Evolutionary conservation across 2,113 vertebrate species (phyloP).

Genomic region (Pluvianellus socialis): DNA sequence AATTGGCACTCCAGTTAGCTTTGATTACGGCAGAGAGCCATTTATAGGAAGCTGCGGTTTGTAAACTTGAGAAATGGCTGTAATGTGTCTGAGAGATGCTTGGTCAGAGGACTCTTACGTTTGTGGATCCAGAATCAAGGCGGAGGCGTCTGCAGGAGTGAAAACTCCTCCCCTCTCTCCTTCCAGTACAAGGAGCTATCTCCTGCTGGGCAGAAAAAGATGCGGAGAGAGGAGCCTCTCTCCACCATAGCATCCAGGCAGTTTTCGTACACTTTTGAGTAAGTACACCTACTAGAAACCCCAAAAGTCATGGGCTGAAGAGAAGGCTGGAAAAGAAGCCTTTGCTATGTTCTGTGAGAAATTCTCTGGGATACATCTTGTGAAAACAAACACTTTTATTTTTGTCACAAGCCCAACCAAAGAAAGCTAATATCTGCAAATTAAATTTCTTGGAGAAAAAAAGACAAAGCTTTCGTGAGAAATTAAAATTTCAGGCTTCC

Average conservation of each 20-base stretch:
- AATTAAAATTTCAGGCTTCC: background rate
- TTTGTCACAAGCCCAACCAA: background rate
- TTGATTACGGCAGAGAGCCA: constrained; percentile 27
- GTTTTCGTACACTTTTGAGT: background rate
- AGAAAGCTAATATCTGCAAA: background rate
- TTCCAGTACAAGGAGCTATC: background rate
- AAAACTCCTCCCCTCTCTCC: background rate
- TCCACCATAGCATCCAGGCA: background rate
- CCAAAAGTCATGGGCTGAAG: background rate
- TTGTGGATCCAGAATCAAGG: background rate
- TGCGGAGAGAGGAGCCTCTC: background rate
- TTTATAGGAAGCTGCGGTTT: constrained; percentile 5
- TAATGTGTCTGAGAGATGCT: constrained; percentile 14
- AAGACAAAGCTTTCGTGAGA: background rate
- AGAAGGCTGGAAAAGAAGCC: background rate
- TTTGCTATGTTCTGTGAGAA: background rate
- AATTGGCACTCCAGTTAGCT: constrained; percentile 60
- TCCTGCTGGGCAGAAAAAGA: background rate
- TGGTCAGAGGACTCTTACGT: background rate
- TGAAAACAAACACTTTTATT: background rate
- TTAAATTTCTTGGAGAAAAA: background rate
- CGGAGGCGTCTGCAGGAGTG: background rate
- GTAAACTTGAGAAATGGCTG: constrained; percentile 32
- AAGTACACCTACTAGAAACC: background rate
- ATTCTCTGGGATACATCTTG: background rate